phyloP scores from a whole-genome alignment of 1,140 invertebrate genomes.

The Triops cancriformis region DNA sequence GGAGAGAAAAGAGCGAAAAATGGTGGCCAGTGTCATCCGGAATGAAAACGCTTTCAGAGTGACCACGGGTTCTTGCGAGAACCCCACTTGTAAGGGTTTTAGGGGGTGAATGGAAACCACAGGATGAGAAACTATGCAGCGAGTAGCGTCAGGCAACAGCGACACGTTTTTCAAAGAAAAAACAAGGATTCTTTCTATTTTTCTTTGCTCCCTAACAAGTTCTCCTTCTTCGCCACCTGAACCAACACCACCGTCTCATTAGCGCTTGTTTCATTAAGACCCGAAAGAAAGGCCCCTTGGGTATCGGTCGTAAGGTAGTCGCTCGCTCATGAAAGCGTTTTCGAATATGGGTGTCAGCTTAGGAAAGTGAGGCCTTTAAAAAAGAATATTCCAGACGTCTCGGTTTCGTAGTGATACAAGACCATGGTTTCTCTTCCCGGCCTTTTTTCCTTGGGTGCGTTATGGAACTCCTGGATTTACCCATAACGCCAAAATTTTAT shows the following conservation, averaged over 20 bases:
- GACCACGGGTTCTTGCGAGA: background rate
- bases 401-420: background rate
- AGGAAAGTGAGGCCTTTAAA: background rate
- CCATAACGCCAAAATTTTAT: no score
- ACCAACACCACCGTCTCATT: constrained; percentile 4
- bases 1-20: background rate
- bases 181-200: constrained; percentile 1
- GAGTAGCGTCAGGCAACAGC: background rate
- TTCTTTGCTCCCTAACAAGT: constrained; percentile 4
- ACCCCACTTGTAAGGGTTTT: background rate
- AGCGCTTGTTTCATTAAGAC: constrained; percentile 22
- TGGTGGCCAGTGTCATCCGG: constrained; percentile 1
- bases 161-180: background rate
- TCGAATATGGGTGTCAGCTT: background rate
- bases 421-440: background rate
- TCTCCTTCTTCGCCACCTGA: background rate
- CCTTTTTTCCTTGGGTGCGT: background rate
- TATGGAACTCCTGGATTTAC: background rate
- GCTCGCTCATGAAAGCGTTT: background rate
- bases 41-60: constrained; percentile 13
- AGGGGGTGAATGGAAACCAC: background rate
- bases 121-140: background rate
- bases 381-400: background rate
- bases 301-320: no score
- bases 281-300: background rate